Evolutionary conservation across 2,888 invertebrate species (phyloP), one percentile per base, ranked within the genome.

Genomic region (Onchidella celtica): DNA sequence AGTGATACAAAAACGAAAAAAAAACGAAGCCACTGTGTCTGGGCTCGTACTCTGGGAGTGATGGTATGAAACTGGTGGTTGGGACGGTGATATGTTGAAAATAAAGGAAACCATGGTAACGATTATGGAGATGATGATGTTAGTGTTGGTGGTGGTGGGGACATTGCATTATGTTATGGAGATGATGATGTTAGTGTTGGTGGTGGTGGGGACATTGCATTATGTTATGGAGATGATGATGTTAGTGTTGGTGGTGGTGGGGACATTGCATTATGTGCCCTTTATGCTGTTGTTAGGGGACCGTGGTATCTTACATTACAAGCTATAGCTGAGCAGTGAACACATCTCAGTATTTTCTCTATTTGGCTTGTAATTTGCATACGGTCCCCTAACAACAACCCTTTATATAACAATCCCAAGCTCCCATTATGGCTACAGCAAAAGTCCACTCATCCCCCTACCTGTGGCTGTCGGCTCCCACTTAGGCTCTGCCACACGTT

Each of bases 401-500:
- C 47, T 47, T 11, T 47, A 47, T 11, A 47, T 47, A 9, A n/a
- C n/a, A n/a, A n/a, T n/a, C n/a, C n/a, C n/a, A n/a, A n/a, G n/a
- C n/a, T n/a, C n/a, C n/a, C n/a, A n/a, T n/a, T n/a, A n/a, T n/a
- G n/a, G n/a, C n/a, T n/a, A n/a, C n/a, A n/a, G n/a, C n/a, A n/a
- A n/a, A n/a, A n/a, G n/a, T n/a, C n/a, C n/a, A n/a, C n/a, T n/a
- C n/a, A n/a, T n/a, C 40, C 36, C 40, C 40, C 6, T 6, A 47
- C 47, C 47, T 47, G 47, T 47, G 6, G 47, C 9, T 6, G 17
- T 47, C 9, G 32, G 4, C 3, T 36, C 68, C 57, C 69, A 27
- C 36, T 59, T 55, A 3, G 68, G 63, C 29, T 73, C 82, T 14
- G 70, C 47, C 21, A 34, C 27, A 9, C 70, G 68, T 4, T 72